Conservation (phyloP, 1,140 invertebrate species). For the Microplitis demolitor region DNA sequence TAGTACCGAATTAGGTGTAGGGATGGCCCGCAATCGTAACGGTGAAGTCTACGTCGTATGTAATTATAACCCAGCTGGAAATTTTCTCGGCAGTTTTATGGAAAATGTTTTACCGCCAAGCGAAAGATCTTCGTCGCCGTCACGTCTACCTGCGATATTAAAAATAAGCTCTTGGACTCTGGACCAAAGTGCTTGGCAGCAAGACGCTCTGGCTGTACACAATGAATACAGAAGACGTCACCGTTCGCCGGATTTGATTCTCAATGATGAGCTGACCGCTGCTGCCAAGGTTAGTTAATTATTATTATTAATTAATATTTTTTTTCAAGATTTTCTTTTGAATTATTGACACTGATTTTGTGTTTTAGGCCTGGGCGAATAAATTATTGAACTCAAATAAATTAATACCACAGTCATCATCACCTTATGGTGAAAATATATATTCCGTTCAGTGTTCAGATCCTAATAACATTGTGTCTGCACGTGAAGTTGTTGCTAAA, state of each 20-base stretch:
- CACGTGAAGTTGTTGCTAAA: slow-evolving; percentile 69
- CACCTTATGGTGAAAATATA: slow-evolving; percentile 68
- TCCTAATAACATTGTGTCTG: slow-evolving; percentile 67
- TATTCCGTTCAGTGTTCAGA: slow-evolving; percentile 75
- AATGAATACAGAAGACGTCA: slow-evolving; percentile 81
- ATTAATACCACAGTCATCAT: slow-evolving; percentile 70
- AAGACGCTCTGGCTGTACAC: slow-evolving; percentile 72
- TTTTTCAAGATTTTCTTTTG: too few relatives aligned
- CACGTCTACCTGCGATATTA: slow-evolving; percentile 34
- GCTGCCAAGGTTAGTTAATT: slow-evolving; percentile 61
- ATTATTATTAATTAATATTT: slow-evolving; percentile 10
- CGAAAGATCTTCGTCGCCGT: slow-evolving; percentile 56
- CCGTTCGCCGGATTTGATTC: slow-evolving; percentile 67
- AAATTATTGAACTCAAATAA: slow-evolving; percentile 72
- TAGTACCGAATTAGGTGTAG: slow-evolving; percentile 77
- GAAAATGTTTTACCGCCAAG: slow-evolving; percentile 72
- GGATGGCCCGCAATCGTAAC: slow-evolving; percentile 70
- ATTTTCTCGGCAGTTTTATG: slow-evolving; percentile 78
- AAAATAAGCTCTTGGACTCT: slow-evolving; percentile 33
- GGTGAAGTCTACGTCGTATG: slow-evolving; percentile 82
- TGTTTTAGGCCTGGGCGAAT: slow-evolving; percentile 71
- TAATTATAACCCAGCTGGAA: slow-evolving; percentile 87
- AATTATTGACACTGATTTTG: too few relatives aligned
- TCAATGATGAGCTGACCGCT: slow-evolving; percentile 63
- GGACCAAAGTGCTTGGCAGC: slow-evolving; percentile 63